Percentiles rank a stretch among this genome's conserved stretches.
Conservation (phyloP, 2,113 vertebrate genomes). For the Gobiocypris rarus region DNA sequence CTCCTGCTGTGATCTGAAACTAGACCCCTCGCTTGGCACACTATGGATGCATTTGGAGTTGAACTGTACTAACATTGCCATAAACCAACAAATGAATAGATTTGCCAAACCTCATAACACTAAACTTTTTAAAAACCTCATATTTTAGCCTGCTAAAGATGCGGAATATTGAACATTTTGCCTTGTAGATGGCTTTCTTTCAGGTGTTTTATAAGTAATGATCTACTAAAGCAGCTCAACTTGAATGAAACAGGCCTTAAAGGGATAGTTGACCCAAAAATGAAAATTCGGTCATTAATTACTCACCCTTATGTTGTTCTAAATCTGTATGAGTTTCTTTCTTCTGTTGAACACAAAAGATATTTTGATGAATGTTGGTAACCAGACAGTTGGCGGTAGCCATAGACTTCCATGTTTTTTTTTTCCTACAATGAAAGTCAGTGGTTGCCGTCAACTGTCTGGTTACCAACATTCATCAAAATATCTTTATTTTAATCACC, state of each 20-base stretch:
- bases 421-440: no score
- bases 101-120: background rate
- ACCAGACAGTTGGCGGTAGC: no score
- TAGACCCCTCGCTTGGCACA: background rate
- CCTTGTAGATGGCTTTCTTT: background rate
- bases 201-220: background rate
- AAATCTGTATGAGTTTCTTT: no score
- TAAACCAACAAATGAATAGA: background rate
- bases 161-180: background rate
- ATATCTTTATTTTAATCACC: no score
- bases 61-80: background rate
- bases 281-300: background rate
- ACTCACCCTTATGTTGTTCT: no score
- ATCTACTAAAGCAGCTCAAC: background rate
- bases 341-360: no score
- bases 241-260: background rate
- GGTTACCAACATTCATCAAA: no score
- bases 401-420: no score
- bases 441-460: no score
- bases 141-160: constrained; percentile 3
- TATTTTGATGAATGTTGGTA: no score
- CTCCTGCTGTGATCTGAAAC: constrained; percentile 23
- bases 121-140: background rate
- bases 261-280: background rate
- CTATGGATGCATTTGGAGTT: constrained; percentile 5